Evolutionary conservation across 1,140 invertebrate genomes (phyloP).

Genomic region (Megalonaias nervosa): DNA sequence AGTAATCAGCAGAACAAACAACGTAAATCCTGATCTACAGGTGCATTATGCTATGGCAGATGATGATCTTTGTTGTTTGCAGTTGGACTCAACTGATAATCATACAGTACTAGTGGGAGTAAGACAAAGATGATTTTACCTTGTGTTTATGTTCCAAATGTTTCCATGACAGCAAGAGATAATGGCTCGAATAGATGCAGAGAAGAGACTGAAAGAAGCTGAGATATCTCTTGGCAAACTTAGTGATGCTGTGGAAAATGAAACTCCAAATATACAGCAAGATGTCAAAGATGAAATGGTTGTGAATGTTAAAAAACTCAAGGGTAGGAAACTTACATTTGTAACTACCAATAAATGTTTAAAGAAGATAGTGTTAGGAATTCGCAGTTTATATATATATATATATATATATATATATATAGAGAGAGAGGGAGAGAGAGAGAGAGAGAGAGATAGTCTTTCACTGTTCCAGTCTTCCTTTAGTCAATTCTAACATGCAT

Average conservation of each 20-base stretch:
- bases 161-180: slow-evolving; percentile 56
- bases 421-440: too few species aligned
- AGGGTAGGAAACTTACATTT: slow-evolving; percentile 40
- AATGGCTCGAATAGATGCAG: slow-evolving; percentile 58
- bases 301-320: slow-evolving; percentile 63
- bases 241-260: slow-evolving; percentile 50
- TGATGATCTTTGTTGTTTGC: too few species aligned
- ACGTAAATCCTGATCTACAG: too few species aligned
- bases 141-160: not conserved
- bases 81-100: not conserved
- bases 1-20: too few species aligned
- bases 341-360: not conserved
- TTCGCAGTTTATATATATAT: not conserved
- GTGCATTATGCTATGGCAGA: too few species aligned
- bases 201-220: slow-evolving; percentile 55
- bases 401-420: too few species aligned
- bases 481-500: not conserved
- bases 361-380: not conserved
- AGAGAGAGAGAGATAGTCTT: too few species aligned
- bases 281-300: slow-evolving; percentile 63
- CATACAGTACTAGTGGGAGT: not conserved
- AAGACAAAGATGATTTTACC: not conserved
- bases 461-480: not conserved
- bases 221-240: slow-evolving; percentile 56
- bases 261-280: slow-evolving; percentile 58